Evolutionary conservation across 2,113 vertebrate genomes (phyloP).

Genomic region (Phainopepla nitens): DNA sequence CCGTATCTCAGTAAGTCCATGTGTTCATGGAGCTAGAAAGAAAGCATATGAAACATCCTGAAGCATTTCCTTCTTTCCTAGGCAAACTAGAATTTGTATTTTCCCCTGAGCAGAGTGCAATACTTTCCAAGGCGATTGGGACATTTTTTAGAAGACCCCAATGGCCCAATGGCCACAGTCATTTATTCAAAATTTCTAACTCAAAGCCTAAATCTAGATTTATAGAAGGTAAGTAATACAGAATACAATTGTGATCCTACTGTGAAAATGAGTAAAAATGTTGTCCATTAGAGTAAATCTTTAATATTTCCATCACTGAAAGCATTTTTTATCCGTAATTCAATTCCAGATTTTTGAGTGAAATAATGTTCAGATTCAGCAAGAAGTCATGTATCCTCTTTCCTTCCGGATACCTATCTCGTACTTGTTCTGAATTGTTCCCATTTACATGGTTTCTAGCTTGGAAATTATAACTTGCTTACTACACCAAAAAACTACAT

Average conservation of each 20-base stretch:
- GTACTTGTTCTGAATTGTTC: not conserved
- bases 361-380: not conserved
- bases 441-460: not conserved
- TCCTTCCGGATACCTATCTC: not conserved
- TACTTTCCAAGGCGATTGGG: not conserved
- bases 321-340: not conserved
- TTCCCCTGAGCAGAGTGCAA: not conserved
- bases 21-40: not conserved
- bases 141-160: not conserved
- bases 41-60: not conserved
- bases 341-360: not conserved
- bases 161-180: not conserved
- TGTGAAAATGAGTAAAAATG: not conserved
- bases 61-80: not conserved
- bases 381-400: not conserved
- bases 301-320: not conserved
- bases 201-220: not conserved
- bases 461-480: not conserved
- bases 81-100: not conserved
- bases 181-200: not conserved
- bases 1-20: not conserved
- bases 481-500: not conserved
- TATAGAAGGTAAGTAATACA: not conserved
- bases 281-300: constrained; percentile 5
- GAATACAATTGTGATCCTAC: not conserved